These are phyloP conservation scores for Dendroctonus valens DNA, from an alignment of 1,140 invertebrate species.

Conservation along the genomic window DNA sequence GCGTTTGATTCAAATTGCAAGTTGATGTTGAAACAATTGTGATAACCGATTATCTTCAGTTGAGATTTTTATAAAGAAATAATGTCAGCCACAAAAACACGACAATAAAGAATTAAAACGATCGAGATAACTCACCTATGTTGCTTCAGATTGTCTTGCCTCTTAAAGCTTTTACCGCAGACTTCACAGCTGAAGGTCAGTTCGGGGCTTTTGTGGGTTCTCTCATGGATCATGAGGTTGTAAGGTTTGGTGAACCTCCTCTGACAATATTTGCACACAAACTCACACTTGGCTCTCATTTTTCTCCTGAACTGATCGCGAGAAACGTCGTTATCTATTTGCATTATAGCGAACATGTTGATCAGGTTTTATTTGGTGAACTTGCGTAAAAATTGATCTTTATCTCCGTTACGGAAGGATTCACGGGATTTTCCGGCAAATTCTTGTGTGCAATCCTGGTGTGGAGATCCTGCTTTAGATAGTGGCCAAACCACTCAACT, in stretches of 20 bases:
- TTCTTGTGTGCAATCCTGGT: neutral
- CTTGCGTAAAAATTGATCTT: constrained; percentile 5
- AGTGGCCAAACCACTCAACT: neutral
- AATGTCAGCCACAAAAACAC: constrained; percentile 10
- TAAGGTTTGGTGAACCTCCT: constrained; percentile 98
- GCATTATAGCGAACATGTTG: constrained; percentile 83
- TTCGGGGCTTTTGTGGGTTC: constrained; percentile 96
- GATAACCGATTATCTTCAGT: no score
- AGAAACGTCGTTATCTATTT: constrained; percentile 87
- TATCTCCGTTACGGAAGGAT: constrained; percentile 9
- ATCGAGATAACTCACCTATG: constrained; percentile 72
- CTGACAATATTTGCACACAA: constrained; percentile 98
- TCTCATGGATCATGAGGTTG: constrained; percentile 98
- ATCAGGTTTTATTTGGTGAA: constrained; percentile 34
- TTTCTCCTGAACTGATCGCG: constrained; percentile 88
- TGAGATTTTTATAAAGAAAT: no score
- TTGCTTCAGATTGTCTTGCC: constrained; percentile 94
- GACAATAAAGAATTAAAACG: constrained; percentile 6
- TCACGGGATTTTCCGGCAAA: constrained; percentile 19
- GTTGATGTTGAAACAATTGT: no score
- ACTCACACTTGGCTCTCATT: constrained; percentile 93
- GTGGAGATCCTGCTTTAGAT: constrained; percentile 13
- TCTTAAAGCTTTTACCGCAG: constrained; percentile 97
- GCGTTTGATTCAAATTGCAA: no score
- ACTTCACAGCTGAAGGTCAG: constrained; percentile 98